Evolutionary conservation across 2,113 vertebrate species (phyloP).

Genomic region (Beaufortia kweichowensis): DNA sequence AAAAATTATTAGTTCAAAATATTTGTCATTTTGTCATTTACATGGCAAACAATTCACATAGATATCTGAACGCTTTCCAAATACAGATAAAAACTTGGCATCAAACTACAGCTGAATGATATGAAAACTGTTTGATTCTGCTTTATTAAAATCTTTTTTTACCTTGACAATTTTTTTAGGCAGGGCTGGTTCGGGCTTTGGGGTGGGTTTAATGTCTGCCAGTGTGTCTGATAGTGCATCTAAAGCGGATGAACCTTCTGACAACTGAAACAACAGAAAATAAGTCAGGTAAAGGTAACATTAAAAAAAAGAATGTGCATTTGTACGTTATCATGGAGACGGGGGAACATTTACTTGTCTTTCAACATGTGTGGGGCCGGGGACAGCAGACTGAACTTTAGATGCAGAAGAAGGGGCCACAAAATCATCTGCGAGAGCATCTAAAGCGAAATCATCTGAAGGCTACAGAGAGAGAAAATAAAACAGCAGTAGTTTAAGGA

Average conservation of each 20-base stretch:
- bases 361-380: conserved; percentile 40
- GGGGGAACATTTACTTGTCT: conserved; percentile 53
- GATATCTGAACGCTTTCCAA: no score
- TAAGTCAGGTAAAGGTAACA: neutral
- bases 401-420: conserved; percentile 61
- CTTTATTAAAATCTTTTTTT: conserved; percentile 5
- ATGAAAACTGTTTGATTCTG: no score
- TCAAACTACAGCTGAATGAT: no score
- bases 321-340: neutral
- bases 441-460: conserved; percentile 58
- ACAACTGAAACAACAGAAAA: conserved; percentile 53
- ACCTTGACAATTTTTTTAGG: conserved; percentile 69
- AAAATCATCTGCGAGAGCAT: conserved; percentile 65
- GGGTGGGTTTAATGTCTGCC: conserved; percentile 59
- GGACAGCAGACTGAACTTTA: conserved; percentile 58
- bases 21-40: no score
- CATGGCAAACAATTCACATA: neutral
- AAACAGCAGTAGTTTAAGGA: neutral
- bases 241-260: conserved; percentile 58
- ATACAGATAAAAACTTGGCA: no score
- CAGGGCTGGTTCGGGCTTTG: conserved; percentile 59
- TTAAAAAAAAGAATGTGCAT: neutral
- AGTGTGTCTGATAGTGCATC: conserved; percentile 73
- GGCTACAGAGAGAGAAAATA: conserved; percentile 45
- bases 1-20: no score